Evolutionary conservation across 1,140 invertebrate species (phyloP).

Genomic region (Zelostemma sp.): DNA sequence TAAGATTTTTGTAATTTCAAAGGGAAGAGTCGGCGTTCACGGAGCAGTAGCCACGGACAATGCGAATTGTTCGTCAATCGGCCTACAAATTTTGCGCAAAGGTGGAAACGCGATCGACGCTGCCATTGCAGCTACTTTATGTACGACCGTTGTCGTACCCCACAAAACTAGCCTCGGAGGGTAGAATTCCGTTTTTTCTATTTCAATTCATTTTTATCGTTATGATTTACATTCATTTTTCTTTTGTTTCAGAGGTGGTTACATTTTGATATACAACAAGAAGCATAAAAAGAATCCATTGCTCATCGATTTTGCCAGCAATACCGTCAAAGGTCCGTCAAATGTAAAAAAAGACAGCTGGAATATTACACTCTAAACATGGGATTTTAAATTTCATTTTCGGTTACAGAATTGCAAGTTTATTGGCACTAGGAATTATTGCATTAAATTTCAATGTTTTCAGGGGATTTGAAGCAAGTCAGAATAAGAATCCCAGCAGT

Average conservation of each 20-base stretch:
- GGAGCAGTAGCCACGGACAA: conserved; percentile 82
- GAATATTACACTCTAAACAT: too few relatives aligned
- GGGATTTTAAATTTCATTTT: too few relatives aligned
- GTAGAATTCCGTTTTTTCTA: too few relatives aligned
- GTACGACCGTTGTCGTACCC: conserved; percentile 77
- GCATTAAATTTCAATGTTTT: conserved; percentile 9
- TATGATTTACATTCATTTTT: too few relatives aligned
- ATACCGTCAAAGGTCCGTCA: conserved; percentile 61
- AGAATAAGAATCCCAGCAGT: conserved; percentile 72
- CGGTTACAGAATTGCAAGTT: too few relatives aligned
- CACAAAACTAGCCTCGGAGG: conserved; percentile 80
- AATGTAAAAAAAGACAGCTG: too few relatives aligned
- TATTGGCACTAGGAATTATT: too few relatives aligned
- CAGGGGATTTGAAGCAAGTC: conserved; percentile 47
- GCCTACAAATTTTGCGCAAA: conserved; percentile 75
- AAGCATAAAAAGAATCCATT: conserved; percentile 66
- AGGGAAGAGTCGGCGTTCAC: conserved; percentile 71
- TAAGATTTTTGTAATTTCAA: conserved; percentile 9
- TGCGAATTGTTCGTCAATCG: conserved; percentile 79
- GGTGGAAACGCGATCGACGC: conserved; percentile 81
- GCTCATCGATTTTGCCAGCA: conserved; percentile 72
- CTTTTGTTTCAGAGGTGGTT: conserved; percentile 79
- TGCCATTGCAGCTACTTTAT: conserved; percentile 76
- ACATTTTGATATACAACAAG: conserved; percentile 80
- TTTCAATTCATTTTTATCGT: too few relatives aligned